Conservation (phyloP, 2,113 vertebrate genomes). For the Percopsis transmontana region DNA sequence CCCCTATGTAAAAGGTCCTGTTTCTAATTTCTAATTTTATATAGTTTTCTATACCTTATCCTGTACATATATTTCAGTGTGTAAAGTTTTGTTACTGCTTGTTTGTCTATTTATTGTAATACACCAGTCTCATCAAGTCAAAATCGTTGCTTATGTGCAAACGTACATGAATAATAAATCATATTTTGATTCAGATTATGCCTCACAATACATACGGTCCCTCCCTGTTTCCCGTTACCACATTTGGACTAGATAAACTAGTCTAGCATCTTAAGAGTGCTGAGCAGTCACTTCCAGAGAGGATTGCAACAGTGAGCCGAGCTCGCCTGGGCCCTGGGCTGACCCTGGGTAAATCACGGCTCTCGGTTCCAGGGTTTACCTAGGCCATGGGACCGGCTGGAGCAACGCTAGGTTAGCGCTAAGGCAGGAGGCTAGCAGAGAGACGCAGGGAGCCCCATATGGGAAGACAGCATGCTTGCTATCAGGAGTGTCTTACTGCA, state of each 20-base stretch:
- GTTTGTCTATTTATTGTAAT: no score
- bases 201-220: not conserved
- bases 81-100: no score
- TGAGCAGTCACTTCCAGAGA: slow-evolving; percentile 18
- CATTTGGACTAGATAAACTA: not conserved
- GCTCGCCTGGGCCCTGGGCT: slow-evolving; percentile 4
- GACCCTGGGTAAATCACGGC: slow-evolving; percentile 32
- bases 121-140: no score
- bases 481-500: slow-evolving; percentile 29
- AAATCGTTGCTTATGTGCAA: no score
- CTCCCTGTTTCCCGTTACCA: not conserved
- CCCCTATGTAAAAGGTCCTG: no score
- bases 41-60: no score
- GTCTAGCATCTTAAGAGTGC: not conserved
- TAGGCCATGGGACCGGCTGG: slow-evolving; percentile 22
- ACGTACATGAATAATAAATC: no score
- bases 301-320: slow-evolving; percentile 24
- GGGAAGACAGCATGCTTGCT: slow-evolving; percentile 58
- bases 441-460: slow-evolving; percentile 49
- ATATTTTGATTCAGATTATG: no score
- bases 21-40: no score
- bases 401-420: slow-evolving; percentile 27
- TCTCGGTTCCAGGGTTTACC: slow-evolving; percentile 19
- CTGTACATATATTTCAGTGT: no score
- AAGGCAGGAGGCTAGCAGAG: slow-evolving; percentile 37